Evolutionary conservation across 92 coral and sea anemone species (phyloP), one percentile per base, ranked within the genome.

Genomic region (Bergia puertoricense): DNA sequence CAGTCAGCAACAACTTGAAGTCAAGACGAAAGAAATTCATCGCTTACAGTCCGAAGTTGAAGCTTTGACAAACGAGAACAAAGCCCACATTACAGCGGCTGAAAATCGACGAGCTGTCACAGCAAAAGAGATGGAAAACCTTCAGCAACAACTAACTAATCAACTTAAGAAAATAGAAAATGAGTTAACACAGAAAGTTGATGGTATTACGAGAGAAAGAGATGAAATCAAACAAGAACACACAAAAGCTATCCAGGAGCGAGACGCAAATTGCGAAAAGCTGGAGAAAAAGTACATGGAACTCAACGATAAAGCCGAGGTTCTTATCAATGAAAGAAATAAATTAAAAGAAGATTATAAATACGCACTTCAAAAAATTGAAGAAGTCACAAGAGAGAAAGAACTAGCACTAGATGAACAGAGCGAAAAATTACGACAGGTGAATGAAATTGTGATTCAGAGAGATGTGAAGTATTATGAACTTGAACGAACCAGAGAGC

Each of bases 1-100:
- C 8, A 72, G 23, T 10, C 86, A 78, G 45, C 88, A 86, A 46
- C 85, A 86, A 73, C 89, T 92, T 44, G 92, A 85, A 23, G 20
- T 41, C 41, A 74, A 76, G 2, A 89, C 81, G 74, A 92, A 90
- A 84, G 94, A 92, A 42, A 56, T 92, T 14, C 84, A 85, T 18
- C 90, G 91, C 7, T 81, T 92, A n/a, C 94, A 92, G 67, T 81
- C 94, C 36, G 92, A 92, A 68, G 89, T 92, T 18, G 88, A 88
- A 68, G 81, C 84, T n/a, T 50, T 92, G 18, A 89, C 86, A 39
- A 59, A 84, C n/a, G 95, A 92, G 81, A 86, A 87, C 79, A 85
- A 90, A 54, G 93, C 93, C 11, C 95, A 92, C 62, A 78, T 90
- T 8, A 39, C 81, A 5, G 93, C 95, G 8, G 51, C 85, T 85